Conservation (phyloP, 1,140 invertebrate genomes). For the Drosophila bocki region DNA sequence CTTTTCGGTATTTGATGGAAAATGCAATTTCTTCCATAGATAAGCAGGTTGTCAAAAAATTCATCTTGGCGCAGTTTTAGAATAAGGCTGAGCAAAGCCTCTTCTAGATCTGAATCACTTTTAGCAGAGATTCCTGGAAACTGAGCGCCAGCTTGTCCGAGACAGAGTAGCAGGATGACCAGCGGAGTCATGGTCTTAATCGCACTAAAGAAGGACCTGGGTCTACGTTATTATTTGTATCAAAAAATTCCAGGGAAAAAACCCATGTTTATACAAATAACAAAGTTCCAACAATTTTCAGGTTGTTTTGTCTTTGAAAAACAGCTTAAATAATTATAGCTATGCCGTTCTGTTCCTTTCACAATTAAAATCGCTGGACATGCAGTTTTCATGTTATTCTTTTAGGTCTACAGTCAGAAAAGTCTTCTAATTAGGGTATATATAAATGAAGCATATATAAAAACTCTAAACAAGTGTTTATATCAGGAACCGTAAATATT, state of each 20-base stretch:
- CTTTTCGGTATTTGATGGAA: constrained; percentile 26
- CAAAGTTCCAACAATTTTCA: neutral
- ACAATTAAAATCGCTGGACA: neutral
- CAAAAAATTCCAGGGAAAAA: neutral
- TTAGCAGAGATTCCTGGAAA: neutral
- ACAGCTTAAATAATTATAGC: neutral
- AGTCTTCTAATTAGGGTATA: neutral
- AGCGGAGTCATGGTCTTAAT: constrained; percentile 3
- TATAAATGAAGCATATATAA: neutral
- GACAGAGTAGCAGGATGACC: constrained; percentile 1
- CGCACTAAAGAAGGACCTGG: neutral
- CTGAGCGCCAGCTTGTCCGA: neutral
- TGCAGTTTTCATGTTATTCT: constrained; percentile 2
- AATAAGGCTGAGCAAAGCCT: constrained; percentile 24
- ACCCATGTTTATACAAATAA: neutral
- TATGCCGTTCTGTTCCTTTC: neutral
- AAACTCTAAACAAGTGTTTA: no score
- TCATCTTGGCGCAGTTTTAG: constrained; percentile 25
- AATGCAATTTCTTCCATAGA: constrained; percentile 44
- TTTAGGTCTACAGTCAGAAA: neutral
- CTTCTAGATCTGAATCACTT: neutral
- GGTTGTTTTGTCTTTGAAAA: neutral
- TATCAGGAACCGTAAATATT: no score
- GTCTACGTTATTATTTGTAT: neutral
- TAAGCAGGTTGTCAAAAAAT: constrained; percentile 33